Base-by-base conservation (phyloP, 2,888 invertebrate species). In the Deilephila elpenor region DNA sequence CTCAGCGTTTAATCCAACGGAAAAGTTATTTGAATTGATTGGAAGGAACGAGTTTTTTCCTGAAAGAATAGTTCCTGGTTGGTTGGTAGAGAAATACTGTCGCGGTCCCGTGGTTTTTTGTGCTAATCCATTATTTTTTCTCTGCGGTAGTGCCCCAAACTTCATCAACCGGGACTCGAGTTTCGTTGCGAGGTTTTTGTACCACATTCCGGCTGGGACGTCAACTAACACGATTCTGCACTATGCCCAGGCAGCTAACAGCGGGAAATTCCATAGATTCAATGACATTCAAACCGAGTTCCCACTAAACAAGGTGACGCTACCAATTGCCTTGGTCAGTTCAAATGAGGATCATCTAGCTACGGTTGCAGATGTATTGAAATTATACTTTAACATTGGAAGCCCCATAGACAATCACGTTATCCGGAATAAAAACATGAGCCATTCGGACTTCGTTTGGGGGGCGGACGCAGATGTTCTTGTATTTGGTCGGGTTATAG, bases 401-500 rank as follows among this genome's bases (percentile, higher is more conserved):
- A 90, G 87, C 75, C 89, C 92, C 0, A 82, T 92, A 20, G 89
- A 90, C 59, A 89, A 92, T 76, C 82, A 86, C 64, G 83, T 91
- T 4, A 86, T 92, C 70, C 83, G 84, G 20, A 82, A 78, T 11
- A 84, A 78, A 60, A 88, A 88, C 74, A 79, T 92, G 17, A 84
- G 84, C 70, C 92, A 93, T 51, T 87, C 88, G 0, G 91, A 92
- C 51, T 91, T 93, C 73, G 85, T 91, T 20, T 92, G 89, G 89
- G 89, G 88, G 0, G 74, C 78, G 0, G 61, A 84, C 14, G 88
- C 90, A 3, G 76, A 87, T 37, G 75, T 64, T 29, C 70, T 87
- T 37, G 82, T 92, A 0, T 91, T 87, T 76, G 73, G 74, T 17
- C 90, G 88, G 85, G 75, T 91, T 37, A 70, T 91, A 4, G 82